A percentile compares a stretch with the other conserved stretches of the same genome.
phyloP scores from a whole-genome alignment of 2,888 invertebrate species.

The Metellina segmentata region DNA sequence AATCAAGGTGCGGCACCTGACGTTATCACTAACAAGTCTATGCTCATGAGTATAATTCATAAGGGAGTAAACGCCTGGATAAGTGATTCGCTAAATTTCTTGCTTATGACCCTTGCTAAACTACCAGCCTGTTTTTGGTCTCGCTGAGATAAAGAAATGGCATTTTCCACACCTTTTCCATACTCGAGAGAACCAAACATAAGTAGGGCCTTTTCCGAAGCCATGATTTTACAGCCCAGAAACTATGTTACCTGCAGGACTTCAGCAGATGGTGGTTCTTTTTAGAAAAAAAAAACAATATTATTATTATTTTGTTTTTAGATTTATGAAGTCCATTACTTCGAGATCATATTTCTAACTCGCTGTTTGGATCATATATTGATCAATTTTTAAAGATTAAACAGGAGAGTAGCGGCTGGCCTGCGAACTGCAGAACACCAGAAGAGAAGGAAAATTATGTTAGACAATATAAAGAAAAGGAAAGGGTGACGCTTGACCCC shows the following conservation, averaged over 20 bases:
- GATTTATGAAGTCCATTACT: too few species aligned
- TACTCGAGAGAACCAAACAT: too few species aligned
- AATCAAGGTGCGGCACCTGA: neutral
- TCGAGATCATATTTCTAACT: too few species aligned
- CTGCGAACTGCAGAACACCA: conserved; percentile 74
- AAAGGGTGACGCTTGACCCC: conserved; percentile 38
- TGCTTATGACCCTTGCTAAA: neutral
- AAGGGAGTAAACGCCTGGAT: neutral
- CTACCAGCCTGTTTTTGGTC: neutral
- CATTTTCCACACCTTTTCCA: conserved; percentile 3
- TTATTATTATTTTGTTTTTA: too few species aligned
- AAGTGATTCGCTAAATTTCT: conserved; percentile 1
- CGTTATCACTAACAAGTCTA: neutral
- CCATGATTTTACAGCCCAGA: too few species aligned
- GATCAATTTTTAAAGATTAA: conserved; percentile 37
- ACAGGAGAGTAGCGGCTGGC: conserved; percentile 69
- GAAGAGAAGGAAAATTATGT: conserved; percentile 78
- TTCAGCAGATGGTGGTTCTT: too few species aligned
- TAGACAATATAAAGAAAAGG: neutral
- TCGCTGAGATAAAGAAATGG: neutral
- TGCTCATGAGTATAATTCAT: neutral
- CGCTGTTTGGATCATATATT: too few species aligned
- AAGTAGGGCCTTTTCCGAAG: too few species aligned
- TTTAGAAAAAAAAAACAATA: too few species aligned
- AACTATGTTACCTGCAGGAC: too few species aligned